Conservation (phyloP, 2,113 vertebrate species). For the Pseudorectes ferrugineus region DNA sequence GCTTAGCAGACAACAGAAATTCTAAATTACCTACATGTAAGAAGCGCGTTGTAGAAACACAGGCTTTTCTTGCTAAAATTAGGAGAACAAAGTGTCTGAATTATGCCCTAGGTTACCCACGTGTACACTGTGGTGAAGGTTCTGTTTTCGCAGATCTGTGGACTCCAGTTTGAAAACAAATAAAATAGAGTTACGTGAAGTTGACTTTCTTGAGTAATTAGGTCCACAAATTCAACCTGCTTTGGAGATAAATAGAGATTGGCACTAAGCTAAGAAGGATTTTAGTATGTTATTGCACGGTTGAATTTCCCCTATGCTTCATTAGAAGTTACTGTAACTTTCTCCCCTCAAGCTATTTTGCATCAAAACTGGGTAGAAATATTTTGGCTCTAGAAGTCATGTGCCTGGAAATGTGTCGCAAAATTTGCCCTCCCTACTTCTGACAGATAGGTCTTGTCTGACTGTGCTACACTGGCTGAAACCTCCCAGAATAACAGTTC, state of each 20-base stretch:
- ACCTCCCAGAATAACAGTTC: neutral
- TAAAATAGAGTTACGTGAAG: neutral
- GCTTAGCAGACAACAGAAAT: neutral
- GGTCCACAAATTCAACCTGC: neutral
- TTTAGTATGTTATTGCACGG: neutral
- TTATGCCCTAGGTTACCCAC: neutral
- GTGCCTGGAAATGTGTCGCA: neutral
- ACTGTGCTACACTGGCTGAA: neutral
- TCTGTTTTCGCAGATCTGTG: fast-evolving
- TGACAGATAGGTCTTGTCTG: neutral
- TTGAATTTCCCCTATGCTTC: neutral
- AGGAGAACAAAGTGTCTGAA: neutral
- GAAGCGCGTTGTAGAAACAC: neutral
- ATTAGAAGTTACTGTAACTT: neutral
- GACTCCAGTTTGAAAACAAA: neutral
- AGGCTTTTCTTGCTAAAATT: neutral
- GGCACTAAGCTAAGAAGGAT: neutral
- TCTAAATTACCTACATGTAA: neutral
- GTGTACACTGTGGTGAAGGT: neutral
- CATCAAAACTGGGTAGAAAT: neutral
- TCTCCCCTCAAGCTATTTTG: neutral
- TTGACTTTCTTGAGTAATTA: neutral
- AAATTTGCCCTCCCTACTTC: neutral
- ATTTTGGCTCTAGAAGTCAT: neutral
- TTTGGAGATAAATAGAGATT: neutral